Evolutionary conservation across 64 coral and sea anemone genomes (phyloP).

Genomic region (Actinia tenebrosa): DNA sequence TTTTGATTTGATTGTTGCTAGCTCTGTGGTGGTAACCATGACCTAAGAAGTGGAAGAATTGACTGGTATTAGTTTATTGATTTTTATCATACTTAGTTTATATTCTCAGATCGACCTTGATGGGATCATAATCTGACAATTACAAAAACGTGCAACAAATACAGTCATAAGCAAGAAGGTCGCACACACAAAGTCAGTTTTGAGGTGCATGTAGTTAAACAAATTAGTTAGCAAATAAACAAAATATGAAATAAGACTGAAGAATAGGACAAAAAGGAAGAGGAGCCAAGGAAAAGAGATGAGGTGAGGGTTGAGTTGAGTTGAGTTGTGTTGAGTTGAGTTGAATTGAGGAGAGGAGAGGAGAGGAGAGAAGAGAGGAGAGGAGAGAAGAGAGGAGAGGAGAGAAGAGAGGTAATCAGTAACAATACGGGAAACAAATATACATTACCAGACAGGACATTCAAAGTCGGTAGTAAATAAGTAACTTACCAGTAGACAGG

Average conservation of each 20-base stretch:
- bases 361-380: too few relatives aligned
- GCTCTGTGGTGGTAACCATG: slow-evolving; percentile 78
- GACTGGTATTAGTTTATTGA: background rate
- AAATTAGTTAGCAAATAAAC: too few relatives aligned
- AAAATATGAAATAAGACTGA: too few relatives aligned
- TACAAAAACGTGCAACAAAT: too few relatives aligned
- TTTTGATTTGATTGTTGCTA: slow-evolving; percentile 70
- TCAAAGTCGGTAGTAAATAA: background rate
- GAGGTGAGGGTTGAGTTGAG: background rate
- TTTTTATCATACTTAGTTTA: too few relatives aligned
- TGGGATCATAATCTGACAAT: too few relatives aligned
- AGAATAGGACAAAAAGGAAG: too few relatives aligned
- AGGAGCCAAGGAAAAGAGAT: background rate
- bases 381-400: background rate
- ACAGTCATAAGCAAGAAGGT: background rate
- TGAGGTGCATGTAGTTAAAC: background rate
- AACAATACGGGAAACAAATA: background rate
- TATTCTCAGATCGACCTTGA: background rate
- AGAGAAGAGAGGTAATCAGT: background rate
- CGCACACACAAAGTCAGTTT: background rate
- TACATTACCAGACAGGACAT: background rate
- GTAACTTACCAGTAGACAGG: slow-evolving; percentile 48
- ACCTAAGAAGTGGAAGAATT: slow-evolving; percentile 22
- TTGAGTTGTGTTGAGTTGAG: too few relatives aligned
- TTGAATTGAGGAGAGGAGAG: too few relatives aligned